Evolutionary conservation across 2,888 invertebrate species (phyloP).

Genomic region (Hartigia nigra): DNA sequence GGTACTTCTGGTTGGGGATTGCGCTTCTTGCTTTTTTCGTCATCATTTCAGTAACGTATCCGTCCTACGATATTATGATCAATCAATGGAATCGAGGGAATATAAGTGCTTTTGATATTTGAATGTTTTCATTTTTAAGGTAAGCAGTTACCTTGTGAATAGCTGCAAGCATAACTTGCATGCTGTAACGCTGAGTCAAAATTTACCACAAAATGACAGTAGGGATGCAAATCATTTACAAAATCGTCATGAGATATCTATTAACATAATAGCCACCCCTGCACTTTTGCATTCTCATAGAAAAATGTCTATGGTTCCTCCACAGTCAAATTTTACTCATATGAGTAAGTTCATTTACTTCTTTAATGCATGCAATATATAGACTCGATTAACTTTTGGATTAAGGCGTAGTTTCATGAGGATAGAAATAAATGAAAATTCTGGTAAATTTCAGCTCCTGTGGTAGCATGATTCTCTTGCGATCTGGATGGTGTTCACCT

Average conservation of each 20-base stretch:
- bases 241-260: constrained; percentile 54
- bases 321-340: constrained; percentile 50
- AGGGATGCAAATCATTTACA: constrained; percentile 30
- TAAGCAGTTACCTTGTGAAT: constrained; percentile 52
- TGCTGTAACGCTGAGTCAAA: constrained; percentile 38
- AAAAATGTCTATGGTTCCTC: constrained; percentile 55
- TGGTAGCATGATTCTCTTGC: not conserved
- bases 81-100: not conserved
- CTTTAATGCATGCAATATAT: not conserved
- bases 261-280: constrained; percentile 57
- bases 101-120: not conserved
- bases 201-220: constrained; percentile 27
- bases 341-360: constrained; percentile 48
- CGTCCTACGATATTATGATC: not conserved
- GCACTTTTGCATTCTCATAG: constrained; percentile 51
- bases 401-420: not conserved
- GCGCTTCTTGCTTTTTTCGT: constrained; percentile 53
- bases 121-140: constrained; percentile 26
- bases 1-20: constrained; percentile 60
- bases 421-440: not conserved
- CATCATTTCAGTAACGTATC: constrained; percentile 48
- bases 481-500: not conserved
- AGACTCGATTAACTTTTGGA: not conserved
- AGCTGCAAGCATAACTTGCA: constrained; percentile 52
- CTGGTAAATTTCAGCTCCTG: not conserved